These are phyloP conservation scores for Chunga burmeisteri DNA, from an alignment of 2,113 vertebrate species.

Conservation along the genomic window DNA sequence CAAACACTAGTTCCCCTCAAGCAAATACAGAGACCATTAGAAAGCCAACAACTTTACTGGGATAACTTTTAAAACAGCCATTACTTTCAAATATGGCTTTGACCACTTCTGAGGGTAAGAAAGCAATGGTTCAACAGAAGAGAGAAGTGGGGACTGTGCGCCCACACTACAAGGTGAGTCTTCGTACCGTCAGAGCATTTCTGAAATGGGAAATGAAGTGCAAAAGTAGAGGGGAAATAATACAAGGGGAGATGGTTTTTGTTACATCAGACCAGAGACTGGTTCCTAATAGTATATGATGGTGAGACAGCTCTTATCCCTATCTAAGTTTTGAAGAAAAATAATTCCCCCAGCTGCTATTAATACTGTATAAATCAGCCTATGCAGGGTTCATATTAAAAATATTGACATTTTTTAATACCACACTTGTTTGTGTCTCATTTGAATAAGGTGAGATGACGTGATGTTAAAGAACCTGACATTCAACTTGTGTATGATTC, in stretches of 20 bases:
- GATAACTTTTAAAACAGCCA: background rate
- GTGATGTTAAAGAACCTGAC: background rate
- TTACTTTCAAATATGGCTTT: background rate
- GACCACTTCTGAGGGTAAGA: background rate
- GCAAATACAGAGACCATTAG: background rate
- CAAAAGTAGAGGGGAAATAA: background rate
- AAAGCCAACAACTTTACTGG: background rate
- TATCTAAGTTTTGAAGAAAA: background rate
- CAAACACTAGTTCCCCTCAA: background rate
- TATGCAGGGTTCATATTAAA: background rate
- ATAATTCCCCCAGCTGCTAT: background rate
- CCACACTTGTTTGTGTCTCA: background rate
- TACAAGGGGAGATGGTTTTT: background rate
- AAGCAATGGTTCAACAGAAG: background rate
- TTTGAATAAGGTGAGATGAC: background rate
- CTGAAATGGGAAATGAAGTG: background rate
- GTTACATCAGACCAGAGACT: background rate
- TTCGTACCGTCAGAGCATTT: background rate
- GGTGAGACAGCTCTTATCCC: background rate
- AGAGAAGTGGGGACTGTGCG: background rate
- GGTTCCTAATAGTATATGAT: background rate
- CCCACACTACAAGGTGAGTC: background rate
- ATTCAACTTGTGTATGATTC: background rate
- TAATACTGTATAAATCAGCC: background rate
- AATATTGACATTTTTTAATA: background rate